Percentiles rank a stretch among this genome's conserved stretches.
Conservation (phyloP, 2,113 vertebrate genomes). For the Hystrix cristata region DNA sequence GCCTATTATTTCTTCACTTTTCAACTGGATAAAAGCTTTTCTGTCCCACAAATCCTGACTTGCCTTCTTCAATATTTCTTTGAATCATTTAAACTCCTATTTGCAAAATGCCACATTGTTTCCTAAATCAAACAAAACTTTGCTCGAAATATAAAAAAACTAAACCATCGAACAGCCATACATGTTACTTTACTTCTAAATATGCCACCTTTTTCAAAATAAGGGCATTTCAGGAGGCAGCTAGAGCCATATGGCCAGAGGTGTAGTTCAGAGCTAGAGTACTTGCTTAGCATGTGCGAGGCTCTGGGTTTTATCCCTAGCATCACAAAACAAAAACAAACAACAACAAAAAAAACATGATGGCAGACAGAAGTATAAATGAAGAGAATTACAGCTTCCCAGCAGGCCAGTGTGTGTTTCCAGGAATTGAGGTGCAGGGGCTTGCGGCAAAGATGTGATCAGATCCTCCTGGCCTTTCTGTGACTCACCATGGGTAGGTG, state of each 20-base stretch:
- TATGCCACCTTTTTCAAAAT: not conserved
- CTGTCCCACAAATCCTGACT: not conserved
- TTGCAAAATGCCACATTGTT: conserved; percentile 17
- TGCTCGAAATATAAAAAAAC: conserved; percentile 29
- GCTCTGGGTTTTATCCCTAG: not conserved
- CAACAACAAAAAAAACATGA: not conserved
- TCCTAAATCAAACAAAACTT: conserved; percentile 47
- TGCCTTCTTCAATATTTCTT: conserved; percentile 18
- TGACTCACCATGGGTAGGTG: not conserved
- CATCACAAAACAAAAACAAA: not conserved
- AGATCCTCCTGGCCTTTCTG: not conserved
- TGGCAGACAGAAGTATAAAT: not conserved
- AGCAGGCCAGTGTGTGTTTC: not conserved
- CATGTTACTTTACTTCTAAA: not conserved
- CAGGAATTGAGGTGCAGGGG: not conserved
- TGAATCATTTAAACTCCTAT: conserved; percentile 24
- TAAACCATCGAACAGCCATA: not conserved
- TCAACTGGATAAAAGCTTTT: not conserved
- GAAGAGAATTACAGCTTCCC: not conserved
- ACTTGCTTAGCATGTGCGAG: not conserved
- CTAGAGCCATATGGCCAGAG: not conserved
- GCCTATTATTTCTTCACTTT: not conserved
- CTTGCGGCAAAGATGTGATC: not conserved
- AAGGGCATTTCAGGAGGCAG: not conserved
- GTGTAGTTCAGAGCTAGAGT: not conserved